These are phyloP conservation scores for Coracopsis vasa DNA, from an alignment of 2,113 vertebrate species.

Conservation along the genomic window DNA sequence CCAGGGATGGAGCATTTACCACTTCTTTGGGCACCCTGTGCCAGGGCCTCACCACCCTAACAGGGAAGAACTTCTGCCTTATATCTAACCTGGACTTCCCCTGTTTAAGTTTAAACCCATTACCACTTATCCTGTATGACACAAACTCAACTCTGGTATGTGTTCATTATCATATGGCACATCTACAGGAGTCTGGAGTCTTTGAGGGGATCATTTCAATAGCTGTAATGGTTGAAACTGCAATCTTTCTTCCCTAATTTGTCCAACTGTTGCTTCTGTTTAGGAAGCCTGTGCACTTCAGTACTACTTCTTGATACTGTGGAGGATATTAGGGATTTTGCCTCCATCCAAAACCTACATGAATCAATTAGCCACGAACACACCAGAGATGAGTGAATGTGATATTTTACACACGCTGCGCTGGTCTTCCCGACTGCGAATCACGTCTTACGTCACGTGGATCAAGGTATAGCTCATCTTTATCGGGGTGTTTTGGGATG, in stretches of 20 bases:
- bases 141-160: background rate
- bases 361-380: constrained; percentile 87
- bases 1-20: background rate
- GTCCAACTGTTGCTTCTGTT: background rate
- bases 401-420: constrained; percentile 93
- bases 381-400: constrained; percentile 88
- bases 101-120: background rate
- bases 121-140: background rate
- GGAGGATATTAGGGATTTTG: constrained; percentile 92
- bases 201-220: background rate
- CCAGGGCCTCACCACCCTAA: background rate
- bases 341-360: constrained; percentile 92
- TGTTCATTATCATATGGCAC: background rate
- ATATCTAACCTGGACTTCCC: background rate
- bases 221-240: background rate
- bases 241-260: background rate
- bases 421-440: constrained; percentile 93
- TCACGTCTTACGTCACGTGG: constrained; percentile 88
- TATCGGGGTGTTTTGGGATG: fast-evolving
- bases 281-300: constrained; percentile 98
- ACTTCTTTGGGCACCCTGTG: background rate
- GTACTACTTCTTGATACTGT: constrained; percentile 94
- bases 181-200: background rate
- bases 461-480: constrained; percentile 82
- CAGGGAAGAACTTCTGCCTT: background rate